Evolutionary conservation across 2,888 invertebrate species (phyloP), one percentile per base, ranked within the genome.

Genomic region (Stenotaenia linearis): DNA sequence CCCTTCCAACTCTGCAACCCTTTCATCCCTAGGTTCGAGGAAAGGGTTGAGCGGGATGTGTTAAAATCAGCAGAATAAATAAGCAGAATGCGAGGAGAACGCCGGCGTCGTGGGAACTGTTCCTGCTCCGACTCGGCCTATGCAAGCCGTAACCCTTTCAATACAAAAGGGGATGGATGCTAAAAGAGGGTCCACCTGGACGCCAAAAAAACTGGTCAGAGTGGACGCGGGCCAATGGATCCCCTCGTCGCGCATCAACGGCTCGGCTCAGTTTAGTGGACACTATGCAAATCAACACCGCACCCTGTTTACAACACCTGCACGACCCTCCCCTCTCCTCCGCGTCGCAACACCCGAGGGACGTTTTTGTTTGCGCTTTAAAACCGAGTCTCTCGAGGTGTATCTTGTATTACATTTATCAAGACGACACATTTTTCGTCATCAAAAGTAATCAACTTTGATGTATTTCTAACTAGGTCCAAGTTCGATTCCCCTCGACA

Each of bases 31-130:
- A 35, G 77, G 40, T 40, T 77, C 28, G 40, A 35, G 77, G 77
- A 45, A 45, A 28, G 75, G 75, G 75, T 32, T 37, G 75, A 10
- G 77, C 45, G 21, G 23, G 77, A 77, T 77, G 77, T 77, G 77
- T 77, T 77, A 77, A 77, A 77, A 77, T 77, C 77, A 45, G 40
- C 28, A 37, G 77, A 77, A 37, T 77, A 77, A 77, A 77, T 77
- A 77, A 45, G 40, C 40, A 45, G 77, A 77, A 77, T 69, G 69
- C 25, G 69, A 69, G 69, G 69, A 69, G 69, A 69, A 69, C 69
- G 69, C 69, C 69, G 69, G 69, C 69, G 69, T 69, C 69, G 69
- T 69, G 69, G 69, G 69, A 69, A 69, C 69, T 25, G 69, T 69
- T 69, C 69, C 69, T 28, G 23, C 50, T 50, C 50, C 50, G 50